phyloP scores from a whole-genome alignment of 2,888 invertebrate genomes.

The Patella depressa region DNA sequence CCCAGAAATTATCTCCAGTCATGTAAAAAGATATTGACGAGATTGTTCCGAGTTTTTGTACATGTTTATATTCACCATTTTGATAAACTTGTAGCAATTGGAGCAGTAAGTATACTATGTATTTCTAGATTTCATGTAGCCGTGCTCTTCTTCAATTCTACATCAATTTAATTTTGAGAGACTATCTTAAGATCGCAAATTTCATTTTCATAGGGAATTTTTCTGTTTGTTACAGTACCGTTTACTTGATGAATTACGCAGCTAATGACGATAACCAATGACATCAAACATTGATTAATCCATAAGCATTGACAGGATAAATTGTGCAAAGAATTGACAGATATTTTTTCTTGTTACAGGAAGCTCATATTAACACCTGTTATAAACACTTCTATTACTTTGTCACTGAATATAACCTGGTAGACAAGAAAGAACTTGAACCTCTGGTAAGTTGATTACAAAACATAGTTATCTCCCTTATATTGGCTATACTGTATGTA shows the following conservation, averaged over 20 bases:
- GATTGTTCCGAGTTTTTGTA: constrained; percentile 90
- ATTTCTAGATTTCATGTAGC: too few species aligned
- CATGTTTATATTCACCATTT: constrained; percentile 96
- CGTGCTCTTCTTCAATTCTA: too few species aligned
- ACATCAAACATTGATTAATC: too few species aligned
- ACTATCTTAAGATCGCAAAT: too few species aligned
- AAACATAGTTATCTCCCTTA: neutral
- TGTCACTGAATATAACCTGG: constrained; percentile 87
- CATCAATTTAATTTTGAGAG: too few species aligned
- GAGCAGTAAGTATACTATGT: constrained; percentile 80
- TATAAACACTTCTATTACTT: constrained; percentile 96
- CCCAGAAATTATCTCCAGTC: constrained; percentile 85
- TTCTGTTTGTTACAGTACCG: too few species aligned
- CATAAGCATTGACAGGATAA: too few species aligned
- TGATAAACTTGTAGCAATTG: constrained; percentile 87
- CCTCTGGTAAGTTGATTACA: constrained; percentile 75
- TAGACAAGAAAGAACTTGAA: constrained; percentile 87
- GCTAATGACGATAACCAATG: too few species aligned
- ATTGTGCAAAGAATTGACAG: neutral
- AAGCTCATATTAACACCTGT: constrained; percentile 93
- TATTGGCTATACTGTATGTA: neutral
- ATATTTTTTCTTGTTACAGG: constrained; percentile 75
- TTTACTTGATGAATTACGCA: too few species aligned
- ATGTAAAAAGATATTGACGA: constrained; percentile 88
- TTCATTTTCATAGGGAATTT: too few species aligned